Evolutionary conservation across 2,888 invertebrate genomes (phyloP).

Genomic region (Drosophila recens): DNA sequence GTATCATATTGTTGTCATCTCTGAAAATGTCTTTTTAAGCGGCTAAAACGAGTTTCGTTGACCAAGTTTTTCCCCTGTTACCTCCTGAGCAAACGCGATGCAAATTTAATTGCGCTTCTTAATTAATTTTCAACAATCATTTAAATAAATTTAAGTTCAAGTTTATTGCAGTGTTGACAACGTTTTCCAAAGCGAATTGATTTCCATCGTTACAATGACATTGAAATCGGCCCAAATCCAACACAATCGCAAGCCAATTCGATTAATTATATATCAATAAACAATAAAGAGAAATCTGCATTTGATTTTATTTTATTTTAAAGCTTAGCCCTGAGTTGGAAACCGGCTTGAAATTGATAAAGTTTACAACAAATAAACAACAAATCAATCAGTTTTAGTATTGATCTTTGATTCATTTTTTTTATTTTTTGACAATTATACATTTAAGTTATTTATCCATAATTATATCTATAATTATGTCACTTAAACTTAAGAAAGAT

Average conservation of each 20-base stretch:
- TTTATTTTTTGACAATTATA: not conserved
- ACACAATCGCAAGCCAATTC: constrained; percentile 14
- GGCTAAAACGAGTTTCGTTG: constrained; percentile 39
- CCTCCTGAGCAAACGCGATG: constrained; percentile 21
- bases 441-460: too few species aligned
- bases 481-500: too few species aligned
- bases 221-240: constrained; percentile 29
- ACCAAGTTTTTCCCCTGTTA: constrained; percentile 11
- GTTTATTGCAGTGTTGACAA: constrained; percentile 37
- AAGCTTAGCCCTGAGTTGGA: constrained; percentile 2
- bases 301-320: constrained; percentile 4
- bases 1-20: constrained; percentile 27
- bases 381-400: constrained; percentile 12
- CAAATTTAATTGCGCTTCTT: constrained; percentile 55
- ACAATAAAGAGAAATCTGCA: constrained; percentile 10
- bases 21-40: constrained; percentile 24
- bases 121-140: constrained; percentile 65
- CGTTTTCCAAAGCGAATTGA: constrained; percentile 15
- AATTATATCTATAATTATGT: too few species aligned
- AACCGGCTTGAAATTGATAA: constrained; percentile 8
- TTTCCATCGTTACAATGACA: constrained; percentile 30
- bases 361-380: not conserved
- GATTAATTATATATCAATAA: constrained; percentile 26
- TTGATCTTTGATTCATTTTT: not conserved
- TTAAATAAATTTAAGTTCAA: constrained; percentile 50